Base-by-base conservation (phyloP, 2,888 invertebrate genomes). In the Ischnura elegans region DNA sequence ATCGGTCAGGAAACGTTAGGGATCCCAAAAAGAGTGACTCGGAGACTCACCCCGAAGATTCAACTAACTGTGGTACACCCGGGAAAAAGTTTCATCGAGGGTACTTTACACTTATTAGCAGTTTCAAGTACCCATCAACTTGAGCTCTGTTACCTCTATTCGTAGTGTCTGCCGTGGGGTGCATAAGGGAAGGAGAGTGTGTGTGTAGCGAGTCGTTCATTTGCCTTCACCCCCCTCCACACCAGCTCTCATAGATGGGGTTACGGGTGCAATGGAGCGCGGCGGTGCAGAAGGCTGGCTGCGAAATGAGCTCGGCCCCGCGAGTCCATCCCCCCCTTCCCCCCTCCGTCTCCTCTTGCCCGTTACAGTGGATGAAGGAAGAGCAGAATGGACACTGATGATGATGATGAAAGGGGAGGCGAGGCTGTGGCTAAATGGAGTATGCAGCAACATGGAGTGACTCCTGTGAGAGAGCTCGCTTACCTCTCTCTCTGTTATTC, bases 231-330 rank as follows among this genome's bases (percentile, higher is more conserved):
- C 61, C 13, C 55, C 16, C 13, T 21, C 29, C 87, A 29, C 29
- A 36, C 25, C 61, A n/a, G 6, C 43, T 25, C 90, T 61, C 43
- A 66, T 90, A 90, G 90, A 90, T 90, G 90, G 90, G 90, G 90
- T 90, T 90, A 90, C 90, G 90, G 43, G 90, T 90, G 90, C 90
- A 90, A 90, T 90, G 90, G 90, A 61, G 90, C 90, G 90, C 90
- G 61, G 43, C 51, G 90, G 90, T 90, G 90, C 90, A 90, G 90
- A 90, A 43, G 90, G 90, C 61, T 90, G 90, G n/a, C 10, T 61
- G 90, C 90, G 61, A 66, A 90, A 90, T 90, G 90, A 90, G 55
- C 61, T 90, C 90, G 61, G 43, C 51, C 61, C 51, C n/a, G 87
- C 19, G 51, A 19, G 51, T 61, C 25, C 61, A 5, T 25, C 25